A percentile compares a stretch with the other conserved stretches of the same genome.
phyloP scores from a whole-genome alignment of 2,113 vertebrate genomes.

The Blennius ocellaris region DNA sequence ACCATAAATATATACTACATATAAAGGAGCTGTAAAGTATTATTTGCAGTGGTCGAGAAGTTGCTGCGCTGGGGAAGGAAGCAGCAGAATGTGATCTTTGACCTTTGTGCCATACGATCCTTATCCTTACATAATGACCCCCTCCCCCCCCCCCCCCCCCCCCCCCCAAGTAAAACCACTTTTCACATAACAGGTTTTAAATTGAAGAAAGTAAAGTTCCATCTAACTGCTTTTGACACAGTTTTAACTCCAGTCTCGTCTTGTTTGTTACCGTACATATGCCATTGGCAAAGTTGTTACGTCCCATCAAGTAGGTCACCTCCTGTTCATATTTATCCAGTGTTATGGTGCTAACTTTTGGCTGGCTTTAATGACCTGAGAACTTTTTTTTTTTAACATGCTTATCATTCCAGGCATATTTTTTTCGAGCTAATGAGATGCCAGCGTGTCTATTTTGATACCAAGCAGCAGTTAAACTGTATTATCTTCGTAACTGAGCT shows the following conservation, averaged over 20 bases:
- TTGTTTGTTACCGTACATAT: not conserved
- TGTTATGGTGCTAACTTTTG: conserved; percentile 15
- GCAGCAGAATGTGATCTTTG: no score
- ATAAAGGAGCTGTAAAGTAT: no score
- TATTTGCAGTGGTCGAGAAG: no score
- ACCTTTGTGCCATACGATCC: no score
- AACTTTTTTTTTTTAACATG: conserved; percentile 17
- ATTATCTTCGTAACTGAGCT: not conserved
- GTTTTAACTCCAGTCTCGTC: not conserved
- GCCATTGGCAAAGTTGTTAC: not conserved
- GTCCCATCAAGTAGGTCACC: conserved; percentile 22
- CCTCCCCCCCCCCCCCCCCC: no score
- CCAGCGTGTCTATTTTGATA: not conserved
- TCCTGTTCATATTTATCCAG: conserved; percentile 6
- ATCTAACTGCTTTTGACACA: not conserved
- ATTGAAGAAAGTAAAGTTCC: not conserved
- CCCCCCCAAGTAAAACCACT: not conserved
- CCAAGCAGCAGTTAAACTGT: not conserved
- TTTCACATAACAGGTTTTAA: not conserved
- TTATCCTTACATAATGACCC: no score
- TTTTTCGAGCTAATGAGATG: not conserved
- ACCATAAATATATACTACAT: no score
- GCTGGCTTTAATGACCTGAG: conserved; percentile 32
- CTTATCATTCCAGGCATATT: not conserved
- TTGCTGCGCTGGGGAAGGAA: no score